These are phyloP conservation scores for Enteromius treurensis DNA, from an alignment of 2,797 vertebrate genomes.

Conservation along the genomic window DNA sequence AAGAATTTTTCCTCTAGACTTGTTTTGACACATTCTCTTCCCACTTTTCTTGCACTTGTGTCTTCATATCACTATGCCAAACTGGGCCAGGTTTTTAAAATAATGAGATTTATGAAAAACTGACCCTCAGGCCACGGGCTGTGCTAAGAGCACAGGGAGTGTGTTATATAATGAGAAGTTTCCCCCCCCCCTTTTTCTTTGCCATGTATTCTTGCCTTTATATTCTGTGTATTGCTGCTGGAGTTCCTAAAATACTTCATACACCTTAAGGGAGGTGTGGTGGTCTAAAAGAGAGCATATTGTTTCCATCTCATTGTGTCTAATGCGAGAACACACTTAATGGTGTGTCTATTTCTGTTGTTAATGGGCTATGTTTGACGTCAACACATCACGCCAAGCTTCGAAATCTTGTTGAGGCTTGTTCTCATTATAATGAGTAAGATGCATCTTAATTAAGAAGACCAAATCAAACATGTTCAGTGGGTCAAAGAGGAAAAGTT, in stretches of 20 bases:
- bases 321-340: slow-evolving; percentile 55
- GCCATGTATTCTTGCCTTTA: slow-evolving; percentile 1
- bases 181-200: background rate
- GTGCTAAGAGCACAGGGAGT: slow-evolving; percentile 33
- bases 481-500: slow-evolving; percentile 45
- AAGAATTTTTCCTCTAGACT: background rate
- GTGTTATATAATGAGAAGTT: slow-evolving; percentile 45
- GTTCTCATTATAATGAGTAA: slow-evolving; percentile 47
- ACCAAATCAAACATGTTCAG: slow-evolving; percentile 39
- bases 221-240: slow-evolving; percentile 26
- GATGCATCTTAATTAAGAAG: slow-evolving; percentile 51
- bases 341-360: slow-evolving; percentile 41
- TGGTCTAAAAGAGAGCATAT: slow-evolving; percentile 49
- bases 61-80: slow-evolving; percentile 10
- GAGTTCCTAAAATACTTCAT: slow-evolving; percentile 46
- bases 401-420: slow-evolving; percentile 41
- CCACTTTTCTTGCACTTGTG: background rate
- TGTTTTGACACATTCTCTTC: slow-evolving; percentile 13
- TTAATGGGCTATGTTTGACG: slow-evolving; percentile 50
- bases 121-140: slow-evolving; percentile 34
- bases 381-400: slow-evolving; percentile 46
- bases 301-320: slow-evolving; percentile 51
- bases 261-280: slow-evolving; percentile 42
- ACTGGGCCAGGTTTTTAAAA: slow-evolving; percentile 22
- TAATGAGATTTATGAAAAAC: slow-evolving; percentile 45